Conservation (phyloP, 2,113 vertebrate species). For the Corynorhinus townsendii region DNA sequence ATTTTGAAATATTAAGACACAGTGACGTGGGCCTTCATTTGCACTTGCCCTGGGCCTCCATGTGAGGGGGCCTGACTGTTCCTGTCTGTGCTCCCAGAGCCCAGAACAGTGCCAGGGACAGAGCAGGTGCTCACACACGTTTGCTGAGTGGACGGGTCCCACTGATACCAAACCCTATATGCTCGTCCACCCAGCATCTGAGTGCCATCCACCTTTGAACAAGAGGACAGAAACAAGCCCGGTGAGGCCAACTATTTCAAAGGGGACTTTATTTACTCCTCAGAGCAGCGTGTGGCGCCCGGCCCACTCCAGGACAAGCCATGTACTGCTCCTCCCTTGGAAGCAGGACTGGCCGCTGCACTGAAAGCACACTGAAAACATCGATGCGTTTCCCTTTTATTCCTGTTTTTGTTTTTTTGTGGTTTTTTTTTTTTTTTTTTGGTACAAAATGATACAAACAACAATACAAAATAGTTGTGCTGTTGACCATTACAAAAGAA, state of each 20-base stretch:
- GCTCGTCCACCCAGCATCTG: rapidly evolving
- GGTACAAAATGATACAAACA: conserved; percentile 99
- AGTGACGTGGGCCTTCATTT: rapidly evolving
- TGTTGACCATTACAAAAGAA: conserved; percentile 97
- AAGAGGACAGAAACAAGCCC: neutral
- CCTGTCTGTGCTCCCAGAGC: neutral
- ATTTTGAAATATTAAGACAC: rapidly evolving
- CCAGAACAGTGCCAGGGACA: no score
- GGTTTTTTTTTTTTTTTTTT: conserved; percentile 76
- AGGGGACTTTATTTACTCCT: conserved; percentile 82
- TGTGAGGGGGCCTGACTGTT: neutral
- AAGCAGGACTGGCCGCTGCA: conserved; percentile 77
- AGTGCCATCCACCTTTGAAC: rapidly evolving
- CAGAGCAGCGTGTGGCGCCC: conserved; percentile 63
- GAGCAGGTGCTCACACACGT: rapidly evolving
- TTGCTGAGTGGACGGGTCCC: rapidly evolving
- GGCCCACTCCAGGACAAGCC: conserved; percentile 84
- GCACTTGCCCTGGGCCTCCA: neutral
- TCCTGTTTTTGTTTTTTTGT: neutral
- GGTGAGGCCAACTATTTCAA: conserved; percentile 64
- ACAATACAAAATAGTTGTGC: conserved; percentile 99
- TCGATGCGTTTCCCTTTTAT: conserved; percentile 78
- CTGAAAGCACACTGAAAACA: conserved; percentile 92
- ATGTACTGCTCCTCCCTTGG: conserved; percentile 77
- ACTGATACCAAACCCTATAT: rapidly evolving